Percentiles rank a stretch among this genome's conserved stretches.
Evolutionary conservation across 2,888 invertebrate species (phyloP).

Genomic region (Acleris literana): DNA sequence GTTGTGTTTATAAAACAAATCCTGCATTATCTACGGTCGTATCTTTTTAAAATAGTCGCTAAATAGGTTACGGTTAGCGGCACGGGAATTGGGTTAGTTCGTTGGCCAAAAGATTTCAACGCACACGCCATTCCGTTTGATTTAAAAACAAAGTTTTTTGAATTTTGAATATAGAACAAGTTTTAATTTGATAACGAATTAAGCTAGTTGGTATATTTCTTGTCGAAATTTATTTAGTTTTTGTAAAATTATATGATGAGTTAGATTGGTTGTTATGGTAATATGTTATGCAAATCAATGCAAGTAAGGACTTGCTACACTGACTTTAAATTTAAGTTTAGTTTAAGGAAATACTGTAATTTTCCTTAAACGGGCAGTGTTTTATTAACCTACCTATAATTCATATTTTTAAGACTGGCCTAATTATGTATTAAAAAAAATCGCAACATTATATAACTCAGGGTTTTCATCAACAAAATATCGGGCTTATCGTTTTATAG

Average conservation of each 20-base stretch:
- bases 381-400: no score
- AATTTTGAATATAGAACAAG: no score
- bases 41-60: conserved; percentile 49
- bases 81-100: conserved; percentile 50
- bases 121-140: conserved; percentile 41
- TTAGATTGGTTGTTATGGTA: neutral
- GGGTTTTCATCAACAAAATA: neutral
- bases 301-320: no score
- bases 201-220: no score
- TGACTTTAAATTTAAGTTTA: no score
- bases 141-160: conserved; percentile 26
- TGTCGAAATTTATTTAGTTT: no score
- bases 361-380: no score
- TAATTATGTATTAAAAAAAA: no score
- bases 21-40: conserved; percentile 50
- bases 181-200: no score
- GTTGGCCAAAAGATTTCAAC: conserved; percentile 59
- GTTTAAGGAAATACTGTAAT: no score
- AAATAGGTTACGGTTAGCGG: conserved; percentile 57
- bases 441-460: neutral
- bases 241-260: neutral
- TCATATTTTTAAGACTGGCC: no score
- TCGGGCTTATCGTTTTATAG: conserved; percentile 1
- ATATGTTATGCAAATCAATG: no score
- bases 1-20: conserved; percentile 21